Evolutionary conservation across 2,113 vertebrate species (phyloP).

Genomic region (Hassar affinis): DNA sequence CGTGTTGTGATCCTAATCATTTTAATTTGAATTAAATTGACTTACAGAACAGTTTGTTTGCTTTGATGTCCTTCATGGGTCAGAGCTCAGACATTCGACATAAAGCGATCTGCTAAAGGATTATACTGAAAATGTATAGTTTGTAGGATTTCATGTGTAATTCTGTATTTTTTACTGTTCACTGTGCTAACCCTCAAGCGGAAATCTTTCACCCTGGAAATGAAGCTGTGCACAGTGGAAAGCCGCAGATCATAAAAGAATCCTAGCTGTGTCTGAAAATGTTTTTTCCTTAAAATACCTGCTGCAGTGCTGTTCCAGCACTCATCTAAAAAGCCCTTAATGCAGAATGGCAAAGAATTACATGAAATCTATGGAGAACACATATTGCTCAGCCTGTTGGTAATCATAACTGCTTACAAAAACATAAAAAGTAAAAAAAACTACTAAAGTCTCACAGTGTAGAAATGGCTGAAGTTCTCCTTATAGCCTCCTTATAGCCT

Average conservation of each 20-base stretch:
- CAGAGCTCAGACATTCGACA: not conserved
- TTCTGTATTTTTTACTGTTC: no score
- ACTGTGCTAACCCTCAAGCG: no score
- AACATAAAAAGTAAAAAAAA: not conserved
- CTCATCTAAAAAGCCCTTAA: not conserved
- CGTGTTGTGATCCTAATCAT: not conserved
- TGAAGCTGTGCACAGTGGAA: no score
- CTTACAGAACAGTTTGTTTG: not conserved
- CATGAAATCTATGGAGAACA: not conserved
- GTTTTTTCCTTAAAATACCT: not conserved
- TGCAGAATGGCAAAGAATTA: not conserved
- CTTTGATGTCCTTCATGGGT: no score
- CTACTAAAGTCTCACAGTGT: not conserved
- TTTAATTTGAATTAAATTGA: not conserved
- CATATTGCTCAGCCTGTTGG: not conserved
- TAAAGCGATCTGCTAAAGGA: not conserved
- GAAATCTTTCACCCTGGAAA: not conserved
- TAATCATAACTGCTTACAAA: not conserved
- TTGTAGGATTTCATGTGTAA: no score
- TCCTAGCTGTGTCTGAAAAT: not conserved
- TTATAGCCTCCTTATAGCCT: not conserved
- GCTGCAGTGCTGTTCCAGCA: no score
- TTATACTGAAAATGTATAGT: not conserved
- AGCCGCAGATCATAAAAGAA: not conserved
- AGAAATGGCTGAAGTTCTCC: not conserved